Evolutionary conservation across 2,888 invertebrate genomes (phyloP).

Genomic region (Corbicula japonica): DNA sequence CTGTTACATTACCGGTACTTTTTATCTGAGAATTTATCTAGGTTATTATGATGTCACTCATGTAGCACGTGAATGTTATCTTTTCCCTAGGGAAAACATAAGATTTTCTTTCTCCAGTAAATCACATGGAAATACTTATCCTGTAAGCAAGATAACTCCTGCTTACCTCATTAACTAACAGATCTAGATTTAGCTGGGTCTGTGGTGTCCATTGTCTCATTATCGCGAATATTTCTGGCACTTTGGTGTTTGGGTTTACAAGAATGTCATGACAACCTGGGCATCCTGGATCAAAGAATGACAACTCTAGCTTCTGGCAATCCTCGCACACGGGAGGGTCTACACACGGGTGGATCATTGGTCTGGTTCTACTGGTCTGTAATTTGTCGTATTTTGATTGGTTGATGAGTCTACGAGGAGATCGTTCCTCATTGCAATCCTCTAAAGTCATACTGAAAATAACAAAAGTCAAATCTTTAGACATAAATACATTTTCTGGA

Average conservation of each 20-base stretch:
- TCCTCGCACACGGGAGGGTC: conserved; percentile 87
- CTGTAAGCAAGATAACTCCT: no score
- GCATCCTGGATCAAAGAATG: conserved; percentile 87
- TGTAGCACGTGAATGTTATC: no score
- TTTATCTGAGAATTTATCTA: no score
- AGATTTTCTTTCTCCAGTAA: no score
- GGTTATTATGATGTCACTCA: no score
- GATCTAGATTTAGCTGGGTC: conserved; percentile 87
- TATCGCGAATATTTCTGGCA: conserved; percentile 88
- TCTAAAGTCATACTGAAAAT: conserved; percentile 76
- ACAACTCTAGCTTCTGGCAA: conserved; percentile 86
- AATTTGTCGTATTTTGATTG: conserved; percentile 48
- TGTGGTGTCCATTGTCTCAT: conserved; percentile 88
- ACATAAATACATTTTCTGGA: no score
- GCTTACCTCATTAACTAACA: conserved; percentile 87
- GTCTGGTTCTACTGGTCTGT: conserved; percentile 64
- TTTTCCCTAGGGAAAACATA: no score
- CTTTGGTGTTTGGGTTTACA: conserved; percentile 82
- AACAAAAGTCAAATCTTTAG: no score
- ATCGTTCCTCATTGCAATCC: conserved; percentile 58
- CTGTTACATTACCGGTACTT: no score
- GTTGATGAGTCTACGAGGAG: conserved; percentile 37
- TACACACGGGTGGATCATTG: conserved; percentile 86
- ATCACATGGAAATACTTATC: no score
- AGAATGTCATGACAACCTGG: conserved; percentile 86